Conservation (phyloP, 2,888 invertebrate species). For the Rhorus exstirpatorius region DNA sequence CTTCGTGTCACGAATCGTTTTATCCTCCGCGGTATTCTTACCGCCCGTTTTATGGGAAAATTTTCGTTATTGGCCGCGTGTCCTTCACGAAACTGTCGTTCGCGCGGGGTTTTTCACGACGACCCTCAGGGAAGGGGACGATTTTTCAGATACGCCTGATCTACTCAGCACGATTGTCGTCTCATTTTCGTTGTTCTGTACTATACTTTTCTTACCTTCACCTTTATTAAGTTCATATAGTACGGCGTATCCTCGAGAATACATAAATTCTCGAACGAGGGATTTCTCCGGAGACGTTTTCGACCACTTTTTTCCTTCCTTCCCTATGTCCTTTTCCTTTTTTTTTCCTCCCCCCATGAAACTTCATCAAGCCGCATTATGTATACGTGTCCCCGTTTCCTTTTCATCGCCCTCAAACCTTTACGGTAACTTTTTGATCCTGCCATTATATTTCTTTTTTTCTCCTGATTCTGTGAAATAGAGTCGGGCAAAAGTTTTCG, state of each 20-base stretch:
- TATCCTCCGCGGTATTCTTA: conserved; percentile 41
- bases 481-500: too few relatives aligned
- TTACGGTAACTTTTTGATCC: neutral
- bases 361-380: conserved; percentile 2
- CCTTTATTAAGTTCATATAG: too few relatives aligned
- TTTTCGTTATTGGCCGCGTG: conserved; percentile 56
- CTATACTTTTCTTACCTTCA: conserved; percentile 6
- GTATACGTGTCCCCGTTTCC: neutral
- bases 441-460: conserved; percentile 3
- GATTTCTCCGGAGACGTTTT: conserved; percentile 28
- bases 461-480: too few relatives aligned
- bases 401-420: neutral
- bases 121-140: conserved; percentile 17
- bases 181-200: conserved; percentile 37
- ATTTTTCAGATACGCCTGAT: conserved; percentile 16
- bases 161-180: conserved; percentile 42
- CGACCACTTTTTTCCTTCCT: conserved; percentile 3
- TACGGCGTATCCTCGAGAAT: conserved; percentile 42
- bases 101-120: conserved; percentile 7
- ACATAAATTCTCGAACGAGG: conserved; percentile 60
- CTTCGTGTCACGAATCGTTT: conserved; percentile 44
- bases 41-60: conserved; percentile 49
- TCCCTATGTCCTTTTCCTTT: neutral
- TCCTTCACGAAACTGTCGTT: conserved; percentile 20
- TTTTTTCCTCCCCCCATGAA: conserved; percentile 1